Evolutionary conservation across 2,888 invertebrate species (phyloP).

Genomic region (Synanthedon tipuliformis): DNA sequence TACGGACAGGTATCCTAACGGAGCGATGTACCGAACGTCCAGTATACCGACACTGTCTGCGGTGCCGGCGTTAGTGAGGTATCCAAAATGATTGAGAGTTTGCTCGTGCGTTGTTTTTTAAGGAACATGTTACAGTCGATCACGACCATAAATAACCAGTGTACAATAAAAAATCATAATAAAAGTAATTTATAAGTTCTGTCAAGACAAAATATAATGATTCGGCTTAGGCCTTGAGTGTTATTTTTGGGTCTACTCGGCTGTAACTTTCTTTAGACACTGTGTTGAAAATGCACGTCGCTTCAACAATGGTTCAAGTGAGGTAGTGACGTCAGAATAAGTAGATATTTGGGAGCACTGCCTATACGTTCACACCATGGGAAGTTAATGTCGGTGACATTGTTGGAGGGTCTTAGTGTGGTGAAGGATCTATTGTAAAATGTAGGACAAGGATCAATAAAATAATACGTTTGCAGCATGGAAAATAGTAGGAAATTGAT

Average conservation of each 20-base stretch:
- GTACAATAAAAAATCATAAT: not conserved
- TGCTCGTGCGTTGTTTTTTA: conserved; percentile 38
- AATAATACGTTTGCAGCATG: not conserved
- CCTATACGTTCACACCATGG: no score
- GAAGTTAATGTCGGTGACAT: not conserved
- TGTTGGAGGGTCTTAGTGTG: conserved; percentile 4
- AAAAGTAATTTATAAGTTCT: not conserved
- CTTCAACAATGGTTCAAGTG: conserved; percentile 26
- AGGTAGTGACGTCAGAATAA: not conserved
- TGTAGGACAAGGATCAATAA: no score
- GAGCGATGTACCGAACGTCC: conserved; percentile 89
- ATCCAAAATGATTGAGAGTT: conserved; percentile 42
- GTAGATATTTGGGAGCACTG: no score
- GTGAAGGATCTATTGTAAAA: no score
- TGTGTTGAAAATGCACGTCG: conserved; percentile 28
- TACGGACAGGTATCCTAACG: conserved; percentile 68
- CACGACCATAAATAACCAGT: not conserved
- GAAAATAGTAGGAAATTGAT: conserved; percentile 11
- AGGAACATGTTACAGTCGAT: conserved; percentile 17
- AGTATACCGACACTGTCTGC: conserved; percentile 89
- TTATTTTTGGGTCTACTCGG: conserved; percentile 10
- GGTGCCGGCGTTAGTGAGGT: conserved; percentile 79
- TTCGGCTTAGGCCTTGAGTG: not conserved
- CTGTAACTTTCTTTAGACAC: conserved; percentile 21
- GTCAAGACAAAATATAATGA: not conserved